Conservation (phyloP, 2,888 invertebrate genomes). For the Geotrupes spiniger region DNA sequence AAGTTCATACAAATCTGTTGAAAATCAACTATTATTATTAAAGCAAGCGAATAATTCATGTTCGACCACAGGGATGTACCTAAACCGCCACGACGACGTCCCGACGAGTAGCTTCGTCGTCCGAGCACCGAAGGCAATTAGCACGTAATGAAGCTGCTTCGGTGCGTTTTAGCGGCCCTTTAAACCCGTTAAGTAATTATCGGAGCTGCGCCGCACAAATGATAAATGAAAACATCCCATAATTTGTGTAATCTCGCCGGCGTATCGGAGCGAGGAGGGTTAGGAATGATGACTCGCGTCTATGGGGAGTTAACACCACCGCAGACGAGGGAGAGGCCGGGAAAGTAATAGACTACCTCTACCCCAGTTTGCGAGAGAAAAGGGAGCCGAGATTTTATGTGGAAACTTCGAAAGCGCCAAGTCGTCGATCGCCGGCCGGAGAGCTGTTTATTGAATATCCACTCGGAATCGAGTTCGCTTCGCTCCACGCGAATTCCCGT, state of each 20-base stretch:
- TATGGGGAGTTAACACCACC: conserved; percentile 29
- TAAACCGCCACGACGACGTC: too few species aligned
- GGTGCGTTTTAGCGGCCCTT: not conserved
- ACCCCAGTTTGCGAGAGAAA: conserved; percentile 2
- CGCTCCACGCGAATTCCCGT: too few species aligned
- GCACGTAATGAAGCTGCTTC: too few species aligned
- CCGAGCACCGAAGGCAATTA: too few species aligned
- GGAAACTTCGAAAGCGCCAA: conserved; percentile 2
- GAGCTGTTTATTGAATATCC: not conserved
- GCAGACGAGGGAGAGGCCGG: conserved; percentile 17
- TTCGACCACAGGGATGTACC: too few species aligned
- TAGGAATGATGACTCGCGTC: conserved; percentile 28
- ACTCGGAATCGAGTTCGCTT: too few species aligned
- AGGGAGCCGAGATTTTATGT: conserved; percentile 3
- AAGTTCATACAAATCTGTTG: too few species aligned
- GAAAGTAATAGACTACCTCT: conserved; percentile 14
- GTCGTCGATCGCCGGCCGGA: not conserved
- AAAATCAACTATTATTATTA: too few species aligned
- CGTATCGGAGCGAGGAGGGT: conserved; percentile 22
- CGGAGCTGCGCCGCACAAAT: conserved; percentile 22
- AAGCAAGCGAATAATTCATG: too few species aligned
- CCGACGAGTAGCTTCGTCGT: too few species aligned
- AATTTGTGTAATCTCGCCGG: conserved; percentile 28
- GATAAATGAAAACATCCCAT: conserved; percentile 30
- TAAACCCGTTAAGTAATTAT: conserved; percentile 16